Base-by-base conservation (phyloP, 53 echinoderm and acorn worm genomes). In the Holothuria scabra region DNA sequence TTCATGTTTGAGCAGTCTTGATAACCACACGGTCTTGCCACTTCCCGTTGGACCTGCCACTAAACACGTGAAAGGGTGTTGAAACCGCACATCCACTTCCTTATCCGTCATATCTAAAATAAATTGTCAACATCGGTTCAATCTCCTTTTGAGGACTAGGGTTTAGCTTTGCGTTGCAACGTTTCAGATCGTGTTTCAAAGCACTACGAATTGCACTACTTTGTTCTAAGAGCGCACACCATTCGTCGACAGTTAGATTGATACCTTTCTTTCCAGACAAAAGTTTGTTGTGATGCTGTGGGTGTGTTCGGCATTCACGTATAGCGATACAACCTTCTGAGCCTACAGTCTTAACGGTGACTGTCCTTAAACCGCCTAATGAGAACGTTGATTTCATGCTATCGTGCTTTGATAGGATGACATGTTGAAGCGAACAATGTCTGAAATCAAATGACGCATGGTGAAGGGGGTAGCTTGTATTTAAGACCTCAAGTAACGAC, bases 11-110 rank as follows among this genome's bases (percentile, higher is more conserved):
- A n/a, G n/a, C n/a, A n/a, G n/a, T n/a, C n/a, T n/a, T n/a, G n/a
- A n/a, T n/a, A n/a, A n/a, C n/a, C n/a, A n/a, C n/a, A n/a, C n/a
- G 0, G 86, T 85, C 58, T 90, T 86, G 3, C 90, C 90, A 28
- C 58, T 72, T 59, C 81, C 71, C 26, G 82, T 75, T 14, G 74
- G 64, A 28, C 81, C 81, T 12, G 66, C 87, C 9, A 87, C n/a
- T n/a, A n/a, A n/a, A n/a, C n/a, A n/a, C n/a, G n/a, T n/a, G n/a
- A n/a, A n/a, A n/a, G n/a, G n/a, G 71, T 4, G 86, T 57, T 75
- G 60, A 5, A 86, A 31, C 46, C 83, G 60, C 4, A 87, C 82
- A 21, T 75, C 75, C 11, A 75, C n/a, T 10, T 22, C 28, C 12
- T 20, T 16, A 23, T 75, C 1, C 23, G 75, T 52, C 75, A 75